Evolutionary conservation across 2,888 invertebrate genomes (phyloP).

Genomic region (Camponotus fellah): DNA sequence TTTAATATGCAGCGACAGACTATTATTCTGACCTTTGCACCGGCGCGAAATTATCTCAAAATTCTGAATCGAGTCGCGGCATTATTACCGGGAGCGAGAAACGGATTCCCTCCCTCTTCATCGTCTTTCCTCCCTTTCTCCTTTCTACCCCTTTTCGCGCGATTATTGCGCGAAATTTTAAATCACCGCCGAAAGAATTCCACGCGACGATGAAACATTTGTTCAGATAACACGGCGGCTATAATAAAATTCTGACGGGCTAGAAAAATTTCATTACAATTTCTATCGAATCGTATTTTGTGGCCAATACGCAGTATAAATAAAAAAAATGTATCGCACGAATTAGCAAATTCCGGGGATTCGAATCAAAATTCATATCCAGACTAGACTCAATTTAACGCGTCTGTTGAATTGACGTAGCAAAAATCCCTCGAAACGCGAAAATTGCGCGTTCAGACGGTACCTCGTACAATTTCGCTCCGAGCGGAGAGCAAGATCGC

Average conservation of each 20-base stretch:
- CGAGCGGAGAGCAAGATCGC: constrained; percentile 25
- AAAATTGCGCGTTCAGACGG: constrained; percentile 28
- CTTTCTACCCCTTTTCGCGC: background rate
- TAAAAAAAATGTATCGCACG: constrained; percentile 15
- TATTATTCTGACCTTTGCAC: constrained; percentile 70
- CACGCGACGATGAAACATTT: constrained; percentile 32
- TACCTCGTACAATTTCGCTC: background rate
- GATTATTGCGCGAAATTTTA: constrained; percentile 38
- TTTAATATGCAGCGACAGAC: constrained; percentile 76
- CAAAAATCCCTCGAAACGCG: constrained; percentile 24
- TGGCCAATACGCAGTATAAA: constrained; percentile 10
- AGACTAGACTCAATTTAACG: constrained; percentile 45
- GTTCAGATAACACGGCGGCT: constrained; percentile 16
- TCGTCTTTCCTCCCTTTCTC: background rate
- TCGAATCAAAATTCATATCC: constrained; percentile 30
- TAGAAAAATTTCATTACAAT: constrained; percentile 41
- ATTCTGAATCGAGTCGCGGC: constrained; percentile 11
- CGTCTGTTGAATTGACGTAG: constrained; percentile 23
- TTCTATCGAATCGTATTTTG: constrained; percentile 29
- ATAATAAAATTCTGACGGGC: constrained; percentile 37
- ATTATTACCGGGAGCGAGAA: constrained; percentile 27
- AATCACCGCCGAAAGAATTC: constrained; percentile 13
- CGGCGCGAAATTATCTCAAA: constrained; percentile 7
- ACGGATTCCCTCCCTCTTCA: constrained; percentile 5
- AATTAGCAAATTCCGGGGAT: constrained; percentile 22